Conservation (phyloP, 2,888 invertebrate genomes). For the Acholoe squamosa region DNA sequence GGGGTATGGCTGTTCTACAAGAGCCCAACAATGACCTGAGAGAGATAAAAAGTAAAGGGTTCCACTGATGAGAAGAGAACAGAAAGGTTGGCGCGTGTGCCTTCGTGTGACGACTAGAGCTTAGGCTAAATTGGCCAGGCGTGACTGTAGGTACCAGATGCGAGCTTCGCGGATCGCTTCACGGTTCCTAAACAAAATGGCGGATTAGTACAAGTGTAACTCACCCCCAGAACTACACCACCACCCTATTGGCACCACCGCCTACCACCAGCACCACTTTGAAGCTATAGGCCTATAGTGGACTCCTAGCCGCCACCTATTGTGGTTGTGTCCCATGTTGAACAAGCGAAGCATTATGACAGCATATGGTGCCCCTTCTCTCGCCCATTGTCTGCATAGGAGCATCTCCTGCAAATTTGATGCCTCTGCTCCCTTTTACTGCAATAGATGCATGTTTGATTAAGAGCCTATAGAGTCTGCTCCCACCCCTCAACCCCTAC, state of each 20-base stretch:
- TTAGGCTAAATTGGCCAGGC: background rate
- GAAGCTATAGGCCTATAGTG: too few species aligned
- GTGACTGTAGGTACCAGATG: slow-evolving; percentile 44
- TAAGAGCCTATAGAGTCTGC: background rate
- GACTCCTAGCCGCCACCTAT: too few species aligned
- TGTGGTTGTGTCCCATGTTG: too few species aligned
- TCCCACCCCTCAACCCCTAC: background rate
- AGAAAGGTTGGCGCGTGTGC: background rate
- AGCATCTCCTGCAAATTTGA: slow-evolving; percentile 20
- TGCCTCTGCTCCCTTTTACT: background rate
- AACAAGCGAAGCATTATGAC: too few species aligned
- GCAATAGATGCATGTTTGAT: slow-evolving; percentile 9
- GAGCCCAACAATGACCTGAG: background rate
- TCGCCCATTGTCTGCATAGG: background rate
- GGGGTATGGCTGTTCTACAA: background rate
- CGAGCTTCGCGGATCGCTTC: slow-evolving; percentile 55
- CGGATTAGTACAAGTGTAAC: slow-evolving; percentile 40
- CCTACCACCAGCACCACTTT: background rate
- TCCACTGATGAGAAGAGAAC: slow-evolving; percentile 2
- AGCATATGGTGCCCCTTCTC: background rate
- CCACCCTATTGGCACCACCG: background rate
- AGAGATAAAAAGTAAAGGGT: background rate
- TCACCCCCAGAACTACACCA: background rate
- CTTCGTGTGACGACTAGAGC: background rate
- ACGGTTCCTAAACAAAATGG: slow-evolving; percentile 21